Evolutionary conservation across 1,140 invertebrate genomes (phyloP), one percentile per base, ranked within the genome.

Genomic region (Calosoma granatense): DNA sequence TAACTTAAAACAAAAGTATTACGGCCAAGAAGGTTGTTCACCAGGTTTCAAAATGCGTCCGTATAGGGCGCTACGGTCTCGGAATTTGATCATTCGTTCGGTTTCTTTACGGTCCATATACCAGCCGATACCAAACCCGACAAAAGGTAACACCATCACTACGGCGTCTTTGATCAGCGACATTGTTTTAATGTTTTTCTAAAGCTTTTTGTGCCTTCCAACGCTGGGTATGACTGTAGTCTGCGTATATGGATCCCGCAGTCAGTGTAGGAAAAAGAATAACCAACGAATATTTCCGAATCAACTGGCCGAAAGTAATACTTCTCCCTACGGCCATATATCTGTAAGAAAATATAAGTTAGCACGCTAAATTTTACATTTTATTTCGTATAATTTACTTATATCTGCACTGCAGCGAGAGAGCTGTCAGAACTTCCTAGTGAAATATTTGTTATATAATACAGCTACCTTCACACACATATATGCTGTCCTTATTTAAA

Each of bases 21-120:
- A 80, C 54, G 80, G 82, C 88, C 87, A 90, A 26, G 84, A 81
- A 56, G 87, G 87, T 60, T 71, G 65, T 63, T 85, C 81, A 9
- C 82, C 84, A 60, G 81, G 78, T 61, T 79, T 78, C 0, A 81
- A 70, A 51, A 69, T 71, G 57, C 82, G 76, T 14, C 85, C 86
- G 70, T 82, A 92, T 2, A 91, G 70, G 20, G 79, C 78, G 65
- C 85, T 88, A 69, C 87, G 90, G 65, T 91, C 88, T 58, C 88
- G 77, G 68, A 84, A 91, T 23, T 69, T 69, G 0, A 77, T 78
- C 78, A 88, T 81, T 39, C 86, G 79, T 36, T 81, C 70, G 9
- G 81, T 82, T 73, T 90, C 87, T 57, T 79, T 72, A 2, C 71
- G 67, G 65, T 90, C 86, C 17, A 90, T 57, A 59, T 69, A 83